These are phyloP conservation scores for Drosophila melanosoma DNA, from an alignment of 2,888 invertebrate genomes.

Conservation along the genomic window DNA sequence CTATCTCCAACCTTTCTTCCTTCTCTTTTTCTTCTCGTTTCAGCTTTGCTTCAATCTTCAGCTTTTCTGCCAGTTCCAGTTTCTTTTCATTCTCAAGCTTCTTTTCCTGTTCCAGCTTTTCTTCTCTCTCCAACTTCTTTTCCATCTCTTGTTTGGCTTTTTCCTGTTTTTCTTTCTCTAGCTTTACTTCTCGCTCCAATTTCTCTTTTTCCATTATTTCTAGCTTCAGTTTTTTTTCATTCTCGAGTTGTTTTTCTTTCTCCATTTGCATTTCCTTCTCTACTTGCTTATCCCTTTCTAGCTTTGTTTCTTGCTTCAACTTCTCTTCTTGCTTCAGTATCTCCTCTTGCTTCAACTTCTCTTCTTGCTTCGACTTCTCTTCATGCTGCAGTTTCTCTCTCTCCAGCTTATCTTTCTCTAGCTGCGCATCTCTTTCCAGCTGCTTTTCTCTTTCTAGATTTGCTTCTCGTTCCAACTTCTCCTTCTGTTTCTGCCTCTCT, in stretches of 20 bases:
- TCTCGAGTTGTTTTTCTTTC: neutral
- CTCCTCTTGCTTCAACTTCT: neutral
- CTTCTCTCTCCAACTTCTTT: neutral
- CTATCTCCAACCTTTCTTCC: neutral
- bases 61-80: neutral
- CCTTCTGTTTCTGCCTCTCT: neutral
- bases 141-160: neutral
- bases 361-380: neutral
- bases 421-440: neutral
- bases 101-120: neutral
- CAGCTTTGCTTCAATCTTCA: neutral
- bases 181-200: neutral
- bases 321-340: neutral
- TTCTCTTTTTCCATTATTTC: neutral
- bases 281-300: neutral
- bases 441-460: neutral
- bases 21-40: neutral
- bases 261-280: neutral
- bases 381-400: neutral
- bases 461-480: neutral
- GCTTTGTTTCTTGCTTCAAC: neutral
- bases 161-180: neutral
- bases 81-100: conserved; percentile 4
- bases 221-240: neutral
- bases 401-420: neutral